phyloP scores from a whole-genome alignment of 2,113 vertebrate genomes.

The Sakesphorus luctuosus region DNA sequence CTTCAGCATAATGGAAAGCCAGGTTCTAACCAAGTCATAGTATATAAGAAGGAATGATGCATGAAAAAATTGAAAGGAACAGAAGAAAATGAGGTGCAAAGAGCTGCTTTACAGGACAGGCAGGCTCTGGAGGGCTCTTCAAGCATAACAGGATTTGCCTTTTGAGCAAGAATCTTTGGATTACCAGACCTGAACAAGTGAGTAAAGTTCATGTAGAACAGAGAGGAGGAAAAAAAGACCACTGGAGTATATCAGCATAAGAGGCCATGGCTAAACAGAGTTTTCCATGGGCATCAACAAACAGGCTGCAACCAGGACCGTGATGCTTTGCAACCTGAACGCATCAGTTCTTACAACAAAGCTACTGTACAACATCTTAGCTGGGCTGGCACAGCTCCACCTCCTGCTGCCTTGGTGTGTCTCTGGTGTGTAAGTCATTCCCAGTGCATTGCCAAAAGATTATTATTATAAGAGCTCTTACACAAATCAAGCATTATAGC shows the following conservation, averaged over 20 bases:
- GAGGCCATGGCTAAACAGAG: not conserved
- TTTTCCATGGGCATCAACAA: not conserved
- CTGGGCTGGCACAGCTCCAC: not conserved
- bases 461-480: not conserved
- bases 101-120: constrained; percentile 11
- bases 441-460: not conserved
- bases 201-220: constrained; percentile 1
- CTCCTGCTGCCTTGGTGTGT: not conserved
- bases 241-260: not conserved
- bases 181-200: constrained; percentile 17
- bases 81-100: constrained; percentile 42
- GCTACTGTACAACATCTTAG: not conserved
- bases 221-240: not conserved
- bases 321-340: not conserved
- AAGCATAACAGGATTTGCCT: constrained; percentile 39
- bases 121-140: constrained; percentile 15
- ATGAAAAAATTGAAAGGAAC: constrained; percentile 16
- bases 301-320: not conserved
- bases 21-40: not conserved
- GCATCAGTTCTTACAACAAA: not conserved
- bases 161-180: constrained; percentile 35
- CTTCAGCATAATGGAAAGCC: not conserved
- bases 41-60: not conserved
- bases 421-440: not conserved
- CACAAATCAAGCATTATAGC: not conserved